A percentile compares a stretch with the other conserved stretches of the same genome.
Conservation (phyloP, 2,888 invertebrate genomes). For the Gortyna flavago region DNA sequence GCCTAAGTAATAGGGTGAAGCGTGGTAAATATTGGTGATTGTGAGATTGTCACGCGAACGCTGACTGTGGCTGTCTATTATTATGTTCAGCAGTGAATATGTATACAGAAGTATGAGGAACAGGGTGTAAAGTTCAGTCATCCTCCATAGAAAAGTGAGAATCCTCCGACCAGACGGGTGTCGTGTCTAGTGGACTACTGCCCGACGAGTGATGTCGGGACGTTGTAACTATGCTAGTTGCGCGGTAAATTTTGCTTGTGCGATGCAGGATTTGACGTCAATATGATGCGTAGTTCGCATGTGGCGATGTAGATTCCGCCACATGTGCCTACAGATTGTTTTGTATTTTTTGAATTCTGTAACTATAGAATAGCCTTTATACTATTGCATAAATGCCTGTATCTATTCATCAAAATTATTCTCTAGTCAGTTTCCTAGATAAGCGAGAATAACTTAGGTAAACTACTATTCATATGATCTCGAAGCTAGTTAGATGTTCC, state of each 20-base stretch:
- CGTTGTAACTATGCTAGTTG: background rate
- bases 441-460: background rate
- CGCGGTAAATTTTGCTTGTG: background rate
- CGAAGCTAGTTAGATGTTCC: slow-evolving; percentile 37
- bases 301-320: too few species aligned
- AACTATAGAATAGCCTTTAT: background rate
- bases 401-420: background rate
- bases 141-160: background rate
- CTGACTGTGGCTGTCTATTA: background rate
- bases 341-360: background rate
- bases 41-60: background rate
- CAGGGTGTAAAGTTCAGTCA: too few species aligned
- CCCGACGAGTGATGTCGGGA: background rate
- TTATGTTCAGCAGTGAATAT: background rate
- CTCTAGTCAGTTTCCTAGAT: background rate
- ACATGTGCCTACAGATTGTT: too few species aligned
- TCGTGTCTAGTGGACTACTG: background rate
- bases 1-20: background rate
- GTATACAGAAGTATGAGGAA: background rate
- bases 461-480: background rate
- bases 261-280: background rate
- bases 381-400: too few species aligned
- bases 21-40: background rate
- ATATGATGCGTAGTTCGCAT: too few species aligned
- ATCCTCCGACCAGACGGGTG: too few species aligned